Base-by-base conservation (phyloP, 2,888 invertebrate genomes). In the Parnassius smintheus region DNA sequence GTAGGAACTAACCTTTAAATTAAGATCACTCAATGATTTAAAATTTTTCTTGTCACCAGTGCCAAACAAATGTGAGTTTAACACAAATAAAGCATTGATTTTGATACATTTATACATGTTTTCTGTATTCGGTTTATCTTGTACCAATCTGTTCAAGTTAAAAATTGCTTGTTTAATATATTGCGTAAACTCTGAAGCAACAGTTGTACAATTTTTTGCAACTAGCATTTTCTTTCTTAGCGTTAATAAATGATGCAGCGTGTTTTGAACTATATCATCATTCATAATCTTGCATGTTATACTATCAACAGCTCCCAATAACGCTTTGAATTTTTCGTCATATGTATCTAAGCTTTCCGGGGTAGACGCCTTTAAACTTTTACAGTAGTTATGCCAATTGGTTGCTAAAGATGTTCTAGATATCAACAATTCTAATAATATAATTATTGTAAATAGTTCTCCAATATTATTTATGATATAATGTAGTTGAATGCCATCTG, bases 381-480 rank as follows among this genome's bases (percentile, higher is more conserved):
- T 94, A 76, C 95, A 94, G 76, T 97, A 98, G 42, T 94, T 91
- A 59, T 93, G 93, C 97, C 97, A 98, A 78, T 96, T 96, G 41
- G 79, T 75, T 55, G 80, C 65, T 51, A 91, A 66, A 42, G 84
- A 77, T 65, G 85, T 85, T 65, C 80, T 86, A 44, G 87, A 84
- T 73, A 75, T 94, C 87, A 91, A 70, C 50, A 85, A 74, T 72
- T 98, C 97, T 62, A 98, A 86, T 12, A 93, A 91, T 25, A 95
- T 84, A 22, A 96, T 81, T 61, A 94, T 88, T n/a, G 94, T 88
- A 69, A 96, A 93, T 41, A 95, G 77, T 75, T 95, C 94, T n/a
- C 94, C 93, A 71, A 95, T 92, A 65, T 93, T 92, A 78, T 92
- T 93, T 50, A 91, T 86, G 44, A 91, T 79, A 70, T 83, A 92